Percentiles rank a stretch among this genome's conserved stretches.
Evolutionary conservation across 2,888 invertebrate genomes (phyloP).

Genomic region (Chydorus sphaericus): DNA sequence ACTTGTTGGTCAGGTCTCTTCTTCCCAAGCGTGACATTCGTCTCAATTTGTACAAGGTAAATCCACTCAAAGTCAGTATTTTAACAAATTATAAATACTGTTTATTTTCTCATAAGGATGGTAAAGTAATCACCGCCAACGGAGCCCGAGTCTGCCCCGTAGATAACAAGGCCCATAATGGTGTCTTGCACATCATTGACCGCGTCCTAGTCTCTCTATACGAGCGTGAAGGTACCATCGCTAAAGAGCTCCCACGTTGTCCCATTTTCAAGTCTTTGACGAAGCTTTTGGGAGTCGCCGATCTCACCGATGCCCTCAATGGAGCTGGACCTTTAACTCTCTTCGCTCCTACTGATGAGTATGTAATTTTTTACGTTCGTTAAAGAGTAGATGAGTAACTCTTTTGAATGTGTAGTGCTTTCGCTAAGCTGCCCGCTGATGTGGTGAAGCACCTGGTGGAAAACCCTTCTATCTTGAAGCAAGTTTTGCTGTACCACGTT

Average conservation of each 20-base stretch:
- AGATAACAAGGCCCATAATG: slow-evolving; percentile 17
- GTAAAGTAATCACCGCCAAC: slow-evolving; percentile 15
- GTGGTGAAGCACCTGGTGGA: slow-evolving; percentile 21
- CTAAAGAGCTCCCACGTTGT: slow-evolving; percentile 12
- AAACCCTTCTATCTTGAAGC: slow-evolving; percentile 34
- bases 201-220: slow-evolving; percentile 16
- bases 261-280: slow-evolving; percentile 14
- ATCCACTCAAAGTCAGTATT: not conserved
- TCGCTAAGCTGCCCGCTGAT: slow-evolving; percentile 13
- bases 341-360: slow-evolving; percentile 17
- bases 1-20: slow-evolving; percentile 13
- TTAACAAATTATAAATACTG: not conserved
- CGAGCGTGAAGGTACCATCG: slow-evolving; percentile 14
- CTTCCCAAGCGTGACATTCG: slow-evolving; percentile 14
- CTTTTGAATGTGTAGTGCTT: slow-evolving; percentile 2
- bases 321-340: slow-evolving; percentile 15
- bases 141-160: slow-evolving; percentile 12
- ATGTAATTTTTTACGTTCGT: not conserved
- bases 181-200: slow-evolving; percentile 17
- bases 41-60: slow-evolving; percentile 16
- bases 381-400: not conserved
- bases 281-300: slow-evolving; percentile 13
- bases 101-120: not conserved
- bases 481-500: slow-evolving; percentile 45
- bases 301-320: slow-evolving; percentile 12